Conservation (phyloP, 1,140 invertebrate genomes). For the Telenomus remus region DNA sequence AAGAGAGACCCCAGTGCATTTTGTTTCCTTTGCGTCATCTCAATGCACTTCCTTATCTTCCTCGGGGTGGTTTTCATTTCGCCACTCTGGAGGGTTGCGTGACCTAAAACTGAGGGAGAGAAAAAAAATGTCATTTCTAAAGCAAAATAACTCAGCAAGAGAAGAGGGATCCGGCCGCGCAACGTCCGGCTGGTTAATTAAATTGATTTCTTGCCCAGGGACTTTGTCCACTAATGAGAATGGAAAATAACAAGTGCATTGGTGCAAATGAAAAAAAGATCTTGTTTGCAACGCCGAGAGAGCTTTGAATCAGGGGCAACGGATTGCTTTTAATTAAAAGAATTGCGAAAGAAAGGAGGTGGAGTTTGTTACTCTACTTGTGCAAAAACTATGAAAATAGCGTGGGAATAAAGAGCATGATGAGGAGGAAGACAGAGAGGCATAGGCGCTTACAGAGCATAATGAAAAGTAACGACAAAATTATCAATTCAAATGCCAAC, state of each 20-base stretch:
- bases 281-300: not conserved
- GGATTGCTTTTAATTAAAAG: conserved; percentile 35
- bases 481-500: conserved; percentile 54
- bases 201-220: conserved; percentile 8
- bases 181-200: conserved; percentile 8
- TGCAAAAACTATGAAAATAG: conserved; percentile 33
- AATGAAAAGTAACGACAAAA: conserved; percentile 56
- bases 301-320: not conserved
- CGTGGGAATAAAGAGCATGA: not conserved
- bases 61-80: not conserved
- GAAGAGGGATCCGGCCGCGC: too few relatives aligned
- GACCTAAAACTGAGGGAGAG: conserved; percentile 12
- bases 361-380: conserved; percentile 5
- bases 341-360: conserved; percentile 26
- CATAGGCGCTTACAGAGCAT: conserved; percentile 43
- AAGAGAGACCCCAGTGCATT: conserved; percentile 29
- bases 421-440: conserved; percentile 18
- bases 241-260: conserved; percentile 7
- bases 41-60: conserved; percentile 35
- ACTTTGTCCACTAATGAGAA: not conserved
- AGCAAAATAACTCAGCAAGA: too few relatives aligned
- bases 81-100: not conserved
- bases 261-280: conserved; percentile 3
- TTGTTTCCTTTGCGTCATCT: conserved; percentile 43
- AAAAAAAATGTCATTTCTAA: not conserved